Evolutionary conservation across 2,888 invertebrate species (phyloP), one percentile per base, ranked within the genome.

Genomic region (Amblyjoppa proteus): DNA sequence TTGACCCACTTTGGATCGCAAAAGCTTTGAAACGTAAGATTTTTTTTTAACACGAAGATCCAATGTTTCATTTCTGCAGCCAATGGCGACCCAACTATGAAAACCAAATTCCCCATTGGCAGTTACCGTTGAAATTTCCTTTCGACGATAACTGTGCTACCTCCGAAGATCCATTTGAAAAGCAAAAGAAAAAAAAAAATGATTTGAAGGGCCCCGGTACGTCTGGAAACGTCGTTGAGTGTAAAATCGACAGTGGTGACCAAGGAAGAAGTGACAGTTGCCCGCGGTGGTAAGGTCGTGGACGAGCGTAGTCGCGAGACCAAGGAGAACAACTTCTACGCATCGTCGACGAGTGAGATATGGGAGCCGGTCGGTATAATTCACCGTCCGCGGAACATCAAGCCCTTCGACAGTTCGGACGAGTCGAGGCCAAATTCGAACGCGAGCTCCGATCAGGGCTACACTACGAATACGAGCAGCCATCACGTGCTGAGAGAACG

Each of bases 231-330:
- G 58, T 96, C 96, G 73, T 93, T 97, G 87, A 96, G 96, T 89
- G 96, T 97, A 2, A 96, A 96, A 91, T 96, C 96, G 28, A 96
- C 96, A 70, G 95, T 96, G 69, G 96, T 96, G 58, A 96, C 96
- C 83, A 96, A 96, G 87, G 97, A 97, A 91, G 96, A 96, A 91
- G 96, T 97, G 86, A 96, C 96, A 0, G 96, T 97, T 41, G 95
- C 96, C 0, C 95, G 96, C 38, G 96, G 96, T 83, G 97, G 97
- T 1, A 95, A 95, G 89, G 95, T 97, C 81, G 95, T 97, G n/a
- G 97, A 97, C 92, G 97, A 97, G 91, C 93, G 96, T 6, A 96
- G 96, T 84, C 95, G 96, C 73, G 96, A 97, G 93, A 96, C 96
- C 56, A 96, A 96, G 93, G 97, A 97, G 90, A 96, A 96, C 92